Conservation (phyloP, 1,140 invertebrate genomes). For the Drosophila kohkoa region DNA sequence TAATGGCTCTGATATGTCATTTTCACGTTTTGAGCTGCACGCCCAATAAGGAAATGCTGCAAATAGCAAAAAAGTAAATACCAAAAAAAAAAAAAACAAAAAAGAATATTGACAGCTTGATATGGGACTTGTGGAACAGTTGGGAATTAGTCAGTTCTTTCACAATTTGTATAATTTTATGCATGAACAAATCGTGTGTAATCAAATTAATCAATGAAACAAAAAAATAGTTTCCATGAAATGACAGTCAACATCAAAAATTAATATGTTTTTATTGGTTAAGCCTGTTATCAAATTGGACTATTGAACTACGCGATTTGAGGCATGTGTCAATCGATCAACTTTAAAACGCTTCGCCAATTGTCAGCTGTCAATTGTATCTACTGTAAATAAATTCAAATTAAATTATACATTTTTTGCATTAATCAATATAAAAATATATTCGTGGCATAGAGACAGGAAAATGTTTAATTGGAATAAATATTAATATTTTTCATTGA, state of each 20-base stretch:
- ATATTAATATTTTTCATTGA: too few relatives aligned
- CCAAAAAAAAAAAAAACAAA: neutral
- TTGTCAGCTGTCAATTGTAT: slow-evolving; percentile 3
- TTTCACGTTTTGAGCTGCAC: slow-evolving; percentile 21
- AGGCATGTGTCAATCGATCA: slow-evolving; percentile 27
- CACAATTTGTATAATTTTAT: slow-evolving; percentile 47
- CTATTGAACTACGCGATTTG: slow-evolving; percentile 8
- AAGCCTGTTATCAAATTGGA: slow-evolving; percentile 35
- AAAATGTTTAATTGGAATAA: too few relatives aligned
- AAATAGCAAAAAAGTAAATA: neutral
- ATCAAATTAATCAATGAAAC: slow-evolving; percentile 52
- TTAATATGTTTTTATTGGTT: slow-evolving; percentile 20
- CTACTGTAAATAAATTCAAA: neutral
- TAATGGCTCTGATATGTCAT: slow-evolving; percentile 56
- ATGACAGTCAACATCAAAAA: slow-evolving; percentile 33
- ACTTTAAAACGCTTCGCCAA: slow-evolving; percentile 4
- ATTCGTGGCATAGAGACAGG: neutral
- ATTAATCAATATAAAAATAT: neutral
- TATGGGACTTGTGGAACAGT: neutral
- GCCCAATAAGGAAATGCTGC: slow-evolving; percentile 5
- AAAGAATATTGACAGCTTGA: slow-evolving; percentile 29
- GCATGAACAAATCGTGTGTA: slow-evolving; percentile 43
- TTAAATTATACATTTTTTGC: neutral
- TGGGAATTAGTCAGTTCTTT: slow-evolving; percentile 40
- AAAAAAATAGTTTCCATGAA: slow-evolving; percentile 16